Evolutionary conservation across 2,797 vertebrate genomes (phyloP).

Genomic region (Aulostomus chinensis): DNA sequence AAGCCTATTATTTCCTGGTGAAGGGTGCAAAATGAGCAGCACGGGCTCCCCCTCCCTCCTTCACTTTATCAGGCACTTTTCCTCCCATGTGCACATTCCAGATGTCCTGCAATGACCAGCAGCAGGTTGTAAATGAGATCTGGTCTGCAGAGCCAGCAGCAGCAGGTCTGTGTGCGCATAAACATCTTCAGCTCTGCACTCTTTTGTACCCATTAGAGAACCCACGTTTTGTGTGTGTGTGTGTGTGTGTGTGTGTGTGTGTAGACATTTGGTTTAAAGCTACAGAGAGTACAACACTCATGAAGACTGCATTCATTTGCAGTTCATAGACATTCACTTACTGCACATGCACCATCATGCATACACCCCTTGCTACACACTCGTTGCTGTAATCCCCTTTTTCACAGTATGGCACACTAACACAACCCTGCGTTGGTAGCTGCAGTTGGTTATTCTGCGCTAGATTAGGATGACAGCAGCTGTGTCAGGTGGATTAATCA

Average conservation of each 20-base stretch:
- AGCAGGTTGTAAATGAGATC: constrained; percentile 55
- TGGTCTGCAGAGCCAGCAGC: constrained; percentile 28
- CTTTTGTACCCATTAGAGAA: constrained; percentile 45
- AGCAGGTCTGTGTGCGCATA: constrained; percentile 15
- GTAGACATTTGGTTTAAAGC: constrained; percentile 56
- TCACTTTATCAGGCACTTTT: constrained; percentile 56
- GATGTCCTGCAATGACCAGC: constrained; percentile 64
- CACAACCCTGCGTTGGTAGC: background rate
- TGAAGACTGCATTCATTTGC: constrained; percentile 32
- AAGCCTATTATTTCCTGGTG: constrained; percentile 67
- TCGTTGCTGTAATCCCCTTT: constrained; percentile 8
- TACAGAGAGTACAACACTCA: constrained; percentile 39
- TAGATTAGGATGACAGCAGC: constrained; percentile 1
- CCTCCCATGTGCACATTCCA: constrained; percentile 56
- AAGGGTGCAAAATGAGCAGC: constrained; percentile 61
- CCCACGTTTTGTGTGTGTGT: too few species aligned
- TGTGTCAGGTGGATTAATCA: constrained; percentile 1
- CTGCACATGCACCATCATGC: constrained; percentile 39
- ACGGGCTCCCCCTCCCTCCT: constrained; percentile 15
- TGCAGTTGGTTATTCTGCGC: constrained; percentile 9
- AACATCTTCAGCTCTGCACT: constrained; percentile 9
- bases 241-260: too few species aligned
- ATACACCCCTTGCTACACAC: constrained; percentile 13
- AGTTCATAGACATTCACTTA: constrained; percentile 45
- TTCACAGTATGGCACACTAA: constrained; percentile 50